Percentiles rank a stretch among this genome's conserved stretches.
These are phyloP conservation scores for Pilophorus perplexus DNA, from an alignment of 2,888 invertebrate genomes.

Conservation along the genomic window DNA sequence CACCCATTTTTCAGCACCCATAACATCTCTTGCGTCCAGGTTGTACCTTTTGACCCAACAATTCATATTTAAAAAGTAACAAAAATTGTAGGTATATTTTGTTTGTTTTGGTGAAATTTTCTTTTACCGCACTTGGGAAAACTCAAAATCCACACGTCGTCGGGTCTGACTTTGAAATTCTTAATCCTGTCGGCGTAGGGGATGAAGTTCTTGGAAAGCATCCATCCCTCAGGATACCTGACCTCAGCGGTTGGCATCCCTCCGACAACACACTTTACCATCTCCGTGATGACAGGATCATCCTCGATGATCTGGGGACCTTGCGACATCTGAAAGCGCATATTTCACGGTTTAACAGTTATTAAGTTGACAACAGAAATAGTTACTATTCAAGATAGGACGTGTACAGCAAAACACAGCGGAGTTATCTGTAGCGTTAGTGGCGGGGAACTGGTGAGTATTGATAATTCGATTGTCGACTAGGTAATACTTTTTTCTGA, in stretches of 20 bases:
- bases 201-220: slow-evolving; percentile 46
- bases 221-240: slow-evolving; percentile 45
- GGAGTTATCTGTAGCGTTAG: no score
- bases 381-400: no score
- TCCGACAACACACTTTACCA: slow-evolving; percentile 42
- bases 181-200: slow-evolving; percentile 48
- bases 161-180: slow-evolving; percentile 50
- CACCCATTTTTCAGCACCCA: slow-evolving; percentile 53
- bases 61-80: not conserved
- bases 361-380: no score
- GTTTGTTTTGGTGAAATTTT: not conserved
- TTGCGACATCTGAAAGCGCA: slow-evolving; percentile 4
- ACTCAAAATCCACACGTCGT: slow-evolving; percentile 52
- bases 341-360: no score
- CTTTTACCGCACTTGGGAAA: slow-evolving; percentile 52
- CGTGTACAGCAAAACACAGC: no score
- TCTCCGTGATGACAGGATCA: slow-evolving; percentile 25
- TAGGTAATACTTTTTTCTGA: no score
- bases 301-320: slow-evolving; percentile 18
- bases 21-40: slow-evolving; percentile 56
- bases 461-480: no score
- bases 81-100: not conserved
- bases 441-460: no score
- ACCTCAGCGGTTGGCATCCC: slow-evolving; percentile 48
- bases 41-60: slow-evolving; percentile 51